phyloP scores from a whole-genome alignment of 1,140 invertebrate genomes.

The Fopius arisanus region DNA sequence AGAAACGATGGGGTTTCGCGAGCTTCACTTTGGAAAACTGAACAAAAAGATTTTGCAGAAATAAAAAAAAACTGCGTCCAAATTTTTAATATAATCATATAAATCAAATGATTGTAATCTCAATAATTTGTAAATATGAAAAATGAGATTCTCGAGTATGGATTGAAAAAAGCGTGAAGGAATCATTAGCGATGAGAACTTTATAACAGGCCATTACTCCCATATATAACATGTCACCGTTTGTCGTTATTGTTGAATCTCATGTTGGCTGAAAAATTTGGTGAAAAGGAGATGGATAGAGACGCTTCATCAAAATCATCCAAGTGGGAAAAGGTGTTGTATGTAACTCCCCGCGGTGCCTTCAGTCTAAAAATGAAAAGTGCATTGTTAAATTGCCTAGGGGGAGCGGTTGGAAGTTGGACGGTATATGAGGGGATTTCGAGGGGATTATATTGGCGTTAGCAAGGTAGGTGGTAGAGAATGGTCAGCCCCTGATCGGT shows the following conservation, averaged over 20 bases:
- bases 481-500: conserved; percentile 45
- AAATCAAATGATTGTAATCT: not conserved
- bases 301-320: not conserved
- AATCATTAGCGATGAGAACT: not conserved
- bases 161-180: not conserved
- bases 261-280: not conserved
- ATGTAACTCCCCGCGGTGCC: conserved; percentile 37
- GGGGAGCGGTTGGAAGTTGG: conserved; percentile 14
- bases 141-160: not conserved
- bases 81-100: too few relatives aligned
- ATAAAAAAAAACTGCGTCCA: too few relatives aligned
- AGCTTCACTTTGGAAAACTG: too few relatives aligned
- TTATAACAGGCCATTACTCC: not conserved
- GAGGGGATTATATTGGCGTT: conserved; percentile 57
- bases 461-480: conserved; percentile 42
- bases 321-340: conserved; percentile 17
- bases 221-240: not conserved
- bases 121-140: not conserved
- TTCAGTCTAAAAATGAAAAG: conserved; percentile 55
- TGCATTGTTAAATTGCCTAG: conserved; percentile 48
- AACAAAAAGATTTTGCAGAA: too few relatives aligned
- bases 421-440: conserved; percentile 19
- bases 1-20: too few relatives aligned
- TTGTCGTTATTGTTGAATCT: not conserved
- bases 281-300: not conserved